Evolutionary conservation across 1,140 invertebrate genomes (phyloP).

Genomic region (Tetraneura akinire): DNA sequence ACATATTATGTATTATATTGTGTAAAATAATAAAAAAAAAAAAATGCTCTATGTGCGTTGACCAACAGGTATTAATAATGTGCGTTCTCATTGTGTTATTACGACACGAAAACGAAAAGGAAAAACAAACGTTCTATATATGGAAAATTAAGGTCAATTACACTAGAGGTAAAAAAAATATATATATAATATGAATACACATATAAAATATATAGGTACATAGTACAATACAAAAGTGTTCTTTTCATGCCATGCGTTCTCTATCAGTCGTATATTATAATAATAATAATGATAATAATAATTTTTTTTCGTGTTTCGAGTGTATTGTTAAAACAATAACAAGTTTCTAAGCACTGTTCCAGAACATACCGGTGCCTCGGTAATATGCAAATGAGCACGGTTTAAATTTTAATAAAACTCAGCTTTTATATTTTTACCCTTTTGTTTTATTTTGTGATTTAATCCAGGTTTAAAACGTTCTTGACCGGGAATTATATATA

Average conservation of each 20-base stretch:
- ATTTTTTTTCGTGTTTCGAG: conserved; percentile 34
- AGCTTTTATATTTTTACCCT: conserved; percentile 21
- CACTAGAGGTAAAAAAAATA: conserved; percentile 19
- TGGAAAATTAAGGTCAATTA: conserved; percentile 51
- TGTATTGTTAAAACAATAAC: conserved; percentile 51
- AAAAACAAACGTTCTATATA: conserved; percentile 49
- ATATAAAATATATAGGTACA: neutral
- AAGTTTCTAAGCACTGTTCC: conserved; percentile 39
- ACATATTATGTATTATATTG: conserved; percentile 13
- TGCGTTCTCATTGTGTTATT: conserved; percentile 47
- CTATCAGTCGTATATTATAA: neutral
- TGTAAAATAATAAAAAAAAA: too few species aligned
- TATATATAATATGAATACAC: neutral
- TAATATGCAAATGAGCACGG: conserved; percentile 21
- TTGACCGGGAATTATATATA: conserved; percentile 19
- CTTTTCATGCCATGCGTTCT: conserved; percentile 35
- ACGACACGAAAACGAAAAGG: conserved; percentile 23
- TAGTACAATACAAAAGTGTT: conserved; percentile 48
- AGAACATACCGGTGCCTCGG: conserved; percentile 14
- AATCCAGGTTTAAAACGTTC: conserved; percentile 30
- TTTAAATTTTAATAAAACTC: conserved; percentile 41
- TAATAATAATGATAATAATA: too few species aligned
- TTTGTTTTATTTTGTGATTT: conserved; percentile 35
- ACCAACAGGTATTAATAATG: conserved; percentile 48
- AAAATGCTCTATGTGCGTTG: conserved; percentile 34